Base-by-base conservation (phyloP, 2,888 invertebrate species). In the Drosophila greeni region DNA sequence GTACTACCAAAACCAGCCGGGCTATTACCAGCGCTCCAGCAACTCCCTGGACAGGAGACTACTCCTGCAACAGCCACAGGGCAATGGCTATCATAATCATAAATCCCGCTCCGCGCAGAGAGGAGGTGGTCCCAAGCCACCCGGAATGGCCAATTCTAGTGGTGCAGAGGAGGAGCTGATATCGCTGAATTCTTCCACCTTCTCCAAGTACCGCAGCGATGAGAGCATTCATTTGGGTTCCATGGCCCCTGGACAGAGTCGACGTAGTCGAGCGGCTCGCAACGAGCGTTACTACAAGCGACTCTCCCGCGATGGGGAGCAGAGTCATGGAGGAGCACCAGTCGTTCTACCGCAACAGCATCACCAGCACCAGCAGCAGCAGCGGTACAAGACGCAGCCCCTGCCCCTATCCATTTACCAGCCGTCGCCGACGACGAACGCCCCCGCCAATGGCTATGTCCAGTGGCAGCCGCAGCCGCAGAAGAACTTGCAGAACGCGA, bases 261-360 rank as follows among this genome's bases (percentile, higher is more conserved):
- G 92, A 74, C 91, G 91, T 80, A 92, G 94, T 29, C 90, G 95
- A 57, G 91, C 92, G 24, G 95, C 95, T 0, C 91, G 95, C 76
- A 95, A 95, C 54, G 95, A 95, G 86, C 91, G 95, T 56, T 95
- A 95, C 83, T 92, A 94, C 58, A 94, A 94, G 83, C 91, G 95
- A 56, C 88, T 94, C 73, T 94, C 93, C 14, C 91, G 92, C 61
- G 94, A 94, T 73, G 93, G 94, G 36, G 93, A 93, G 82, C 80
- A 82, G 5, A 87, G 86, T 53, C 84, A 85, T 40, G 87, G 87
- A 7, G 86, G 86, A 54, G 77, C 86, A 1, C 36, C 31, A 2
- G 67, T 62, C 14, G 67, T 84, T 87, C 70, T 90, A 88, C 87
- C 82, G 2, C 87, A 86, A 43, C 86, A 86, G 9, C 83, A 29